These are phyloP conservation scores for Astropecten irregularis DNA, from an alignment of 53 echinoderm and acorn worm species.

Conservation along the genomic window DNA sequence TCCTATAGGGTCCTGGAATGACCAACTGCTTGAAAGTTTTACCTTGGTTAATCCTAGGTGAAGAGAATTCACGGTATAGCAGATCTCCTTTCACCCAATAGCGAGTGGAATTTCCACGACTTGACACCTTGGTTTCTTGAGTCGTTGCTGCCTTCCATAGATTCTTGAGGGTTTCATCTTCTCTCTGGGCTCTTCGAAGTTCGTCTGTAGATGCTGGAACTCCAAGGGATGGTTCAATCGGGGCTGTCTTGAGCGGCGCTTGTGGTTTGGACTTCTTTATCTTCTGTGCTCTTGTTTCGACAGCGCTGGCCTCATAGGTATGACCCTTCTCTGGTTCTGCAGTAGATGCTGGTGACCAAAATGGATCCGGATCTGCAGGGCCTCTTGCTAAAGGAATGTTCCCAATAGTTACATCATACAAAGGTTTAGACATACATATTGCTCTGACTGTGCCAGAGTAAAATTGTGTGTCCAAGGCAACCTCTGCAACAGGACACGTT, in stretches of 20 bases:
- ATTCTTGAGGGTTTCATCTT: slow-evolving; percentile 17
- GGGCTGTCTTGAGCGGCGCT: background rate
- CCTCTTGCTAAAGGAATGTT: slow-evolving; percentile 26
- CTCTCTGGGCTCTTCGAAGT: slow-evolving; percentile 7
- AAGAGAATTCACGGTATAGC: slow-evolving; percentile 19
- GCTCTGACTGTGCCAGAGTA: slow-evolving; percentile 43
- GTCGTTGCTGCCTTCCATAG: slow-evolving; percentile 1
- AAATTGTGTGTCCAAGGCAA: slow-evolving; percentile 50
- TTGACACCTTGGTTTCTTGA: background rate
- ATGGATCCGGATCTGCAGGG: background rate
- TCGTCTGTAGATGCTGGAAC: slow-evolving; percentile 2
- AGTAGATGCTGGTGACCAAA: background rate
- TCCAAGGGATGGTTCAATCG: background rate
- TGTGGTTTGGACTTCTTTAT: slow-evolving; percentile 1
- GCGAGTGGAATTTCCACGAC: background rate
- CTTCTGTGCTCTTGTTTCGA: slow-evolving; percentile 50
- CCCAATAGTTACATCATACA: slow-evolving; percentile 60
- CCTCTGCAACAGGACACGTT: slow-evolving; percentile 33
- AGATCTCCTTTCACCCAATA: slow-evolving; percentile 14
- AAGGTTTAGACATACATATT: slow-evolving; percentile 48
- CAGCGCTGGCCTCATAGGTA: slow-evolving; percentile 3
- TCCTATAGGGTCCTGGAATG: slow-evolving; percentile 21
- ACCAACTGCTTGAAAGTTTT: slow-evolving; percentile 30
- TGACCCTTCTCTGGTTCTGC: background rate
- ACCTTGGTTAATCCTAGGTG: slow-evolving; percentile 17